Evolutionary conservation across 2,888 invertebrate genomes (phyloP).

Genomic region (Drosophila falleni): DNA sequence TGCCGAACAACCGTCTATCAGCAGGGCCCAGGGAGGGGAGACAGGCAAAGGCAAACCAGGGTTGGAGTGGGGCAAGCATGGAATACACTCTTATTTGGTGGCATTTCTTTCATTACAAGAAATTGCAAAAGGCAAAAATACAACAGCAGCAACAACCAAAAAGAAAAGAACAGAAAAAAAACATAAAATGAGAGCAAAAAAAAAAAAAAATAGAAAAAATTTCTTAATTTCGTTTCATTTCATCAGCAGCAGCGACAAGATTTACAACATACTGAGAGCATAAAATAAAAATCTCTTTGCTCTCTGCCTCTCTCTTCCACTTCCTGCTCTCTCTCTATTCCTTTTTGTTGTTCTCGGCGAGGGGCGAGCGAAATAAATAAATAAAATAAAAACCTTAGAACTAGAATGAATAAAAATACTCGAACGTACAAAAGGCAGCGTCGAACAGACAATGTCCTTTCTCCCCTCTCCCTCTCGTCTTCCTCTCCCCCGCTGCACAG

Average conservation of each 20-base stretch:
- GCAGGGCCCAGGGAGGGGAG: conserved; percentile 6
- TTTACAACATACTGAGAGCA: conserved; percentile 76
- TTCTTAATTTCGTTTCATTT: conserved; percentile 79
- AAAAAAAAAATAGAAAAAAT: conserved; percentile 47
- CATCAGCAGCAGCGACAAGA: conserved; percentile 75
- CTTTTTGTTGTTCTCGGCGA: conserved; percentile 11
- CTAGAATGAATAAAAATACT: conserved; percentile 77
- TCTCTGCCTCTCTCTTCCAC: conserved; percentile 14
- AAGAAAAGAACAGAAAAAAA: conserved; percentile 1
- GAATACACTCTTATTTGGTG: conserved; percentile 29
- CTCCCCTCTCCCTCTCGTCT: neutral
- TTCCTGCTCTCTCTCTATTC: neutral
- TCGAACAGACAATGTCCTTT: conserved; percentile 44
- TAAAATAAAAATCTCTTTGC: conserved; percentile 75
- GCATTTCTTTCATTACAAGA: conserved; percentile 76
- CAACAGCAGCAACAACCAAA: conserved; percentile 22
- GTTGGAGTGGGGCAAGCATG: neutral
- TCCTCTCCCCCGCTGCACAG: conserved; percentile 1
- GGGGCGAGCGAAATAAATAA: conserved; percentile 63
- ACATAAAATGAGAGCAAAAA: neutral
- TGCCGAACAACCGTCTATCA: conserved; percentile 42
- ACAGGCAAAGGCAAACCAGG: neutral
- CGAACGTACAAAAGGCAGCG: conserved; percentile 70
- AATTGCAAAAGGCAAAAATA: conserved; percentile 66
- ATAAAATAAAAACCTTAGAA: conserved; percentile 67